Evolutionary conservation across 2,113 vertebrate genomes (phyloP).

Genomic region (Chaetura pelagica): DNA sequence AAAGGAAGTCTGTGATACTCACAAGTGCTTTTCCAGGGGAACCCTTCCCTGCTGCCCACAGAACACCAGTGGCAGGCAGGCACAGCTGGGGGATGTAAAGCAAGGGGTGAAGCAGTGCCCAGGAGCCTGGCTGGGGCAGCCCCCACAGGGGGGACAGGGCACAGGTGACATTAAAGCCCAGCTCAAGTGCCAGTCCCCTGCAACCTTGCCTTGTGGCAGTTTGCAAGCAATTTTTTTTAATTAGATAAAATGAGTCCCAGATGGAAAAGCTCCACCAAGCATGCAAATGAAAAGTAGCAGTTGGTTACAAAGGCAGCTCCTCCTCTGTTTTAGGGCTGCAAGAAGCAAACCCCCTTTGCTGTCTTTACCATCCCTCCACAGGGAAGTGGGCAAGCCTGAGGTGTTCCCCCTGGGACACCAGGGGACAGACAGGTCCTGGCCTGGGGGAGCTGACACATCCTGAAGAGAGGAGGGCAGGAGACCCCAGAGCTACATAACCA

Average conservation of each 20-base stretch:
- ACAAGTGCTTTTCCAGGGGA: background rate
- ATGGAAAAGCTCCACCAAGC: background rate
- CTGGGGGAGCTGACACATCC: background rate
- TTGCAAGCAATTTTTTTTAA: background rate
- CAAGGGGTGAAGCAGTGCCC: rapidly evolving
- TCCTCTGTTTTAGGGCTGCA: background rate
- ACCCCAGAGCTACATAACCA: background rate
- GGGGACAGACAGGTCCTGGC: background rate
- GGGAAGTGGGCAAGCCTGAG: rapidly evolving
- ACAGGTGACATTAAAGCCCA: background rate
- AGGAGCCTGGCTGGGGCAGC: background rate
- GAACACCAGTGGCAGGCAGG: background rate
- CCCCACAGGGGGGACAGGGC: background rate
- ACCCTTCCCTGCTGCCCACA: background rate
- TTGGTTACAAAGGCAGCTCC: background rate
- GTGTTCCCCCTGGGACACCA: background rate
- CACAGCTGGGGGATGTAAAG: background rate
- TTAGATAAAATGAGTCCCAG: background rate
- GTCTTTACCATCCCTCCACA: rapidly evolving
- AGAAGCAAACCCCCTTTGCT: background rate
- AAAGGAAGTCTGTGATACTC: background rate
- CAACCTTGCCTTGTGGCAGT: rapidly evolving
- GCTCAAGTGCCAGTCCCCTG: background rate
- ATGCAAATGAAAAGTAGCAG: background rate
- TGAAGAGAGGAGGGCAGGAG: background rate